phyloP scores from a whole-genome alignment of 1,140 invertebrate species.

The Hesperophylax magnus region DNA sequence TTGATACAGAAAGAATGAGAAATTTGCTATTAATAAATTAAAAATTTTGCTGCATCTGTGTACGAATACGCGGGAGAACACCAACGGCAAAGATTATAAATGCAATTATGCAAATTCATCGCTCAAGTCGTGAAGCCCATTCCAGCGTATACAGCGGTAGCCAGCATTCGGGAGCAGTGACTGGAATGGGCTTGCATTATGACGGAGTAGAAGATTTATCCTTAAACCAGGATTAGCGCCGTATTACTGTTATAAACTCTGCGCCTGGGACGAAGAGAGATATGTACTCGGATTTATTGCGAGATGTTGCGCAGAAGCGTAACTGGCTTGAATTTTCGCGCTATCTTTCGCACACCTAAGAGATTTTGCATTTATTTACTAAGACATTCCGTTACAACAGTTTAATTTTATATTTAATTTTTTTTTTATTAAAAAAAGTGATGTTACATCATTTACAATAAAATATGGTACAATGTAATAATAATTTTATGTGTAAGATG shows the following conservation, averaged over 20 bases:
- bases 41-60: neutral
- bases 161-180: neutral
- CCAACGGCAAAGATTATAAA: neutral
- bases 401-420: too few relatives aligned
- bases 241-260: conserved; percentile 1
- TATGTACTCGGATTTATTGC: conserved; percentile 2
- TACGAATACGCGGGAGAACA: neutral
- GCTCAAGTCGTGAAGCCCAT: neutral
- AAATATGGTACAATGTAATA: too few relatives aligned
- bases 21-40: neutral
- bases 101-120: conserved; percentile 1
- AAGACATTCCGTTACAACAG: too few relatives aligned
- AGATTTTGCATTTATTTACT: too few relatives aligned
- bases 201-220: neutral
- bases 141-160: neutral
- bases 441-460: too few relatives aligned
- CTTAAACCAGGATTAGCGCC: conserved; percentile 5
- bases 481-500: too few relatives aligned
- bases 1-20: neutral
- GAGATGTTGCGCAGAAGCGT: too few relatives aligned
- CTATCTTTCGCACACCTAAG: too few relatives aligned
- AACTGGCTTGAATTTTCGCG: too few relatives aligned
- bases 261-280: neutral
- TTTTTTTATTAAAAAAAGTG: too few relatives aligned
- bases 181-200: conserved; percentile 8